A percentile compares a stretch with the other conserved stretches of the same genome.
phyloP scores from a whole-genome alignment of 92 coral and sea anemone genomes.

The Umimayanthus kanabou region DNA sequence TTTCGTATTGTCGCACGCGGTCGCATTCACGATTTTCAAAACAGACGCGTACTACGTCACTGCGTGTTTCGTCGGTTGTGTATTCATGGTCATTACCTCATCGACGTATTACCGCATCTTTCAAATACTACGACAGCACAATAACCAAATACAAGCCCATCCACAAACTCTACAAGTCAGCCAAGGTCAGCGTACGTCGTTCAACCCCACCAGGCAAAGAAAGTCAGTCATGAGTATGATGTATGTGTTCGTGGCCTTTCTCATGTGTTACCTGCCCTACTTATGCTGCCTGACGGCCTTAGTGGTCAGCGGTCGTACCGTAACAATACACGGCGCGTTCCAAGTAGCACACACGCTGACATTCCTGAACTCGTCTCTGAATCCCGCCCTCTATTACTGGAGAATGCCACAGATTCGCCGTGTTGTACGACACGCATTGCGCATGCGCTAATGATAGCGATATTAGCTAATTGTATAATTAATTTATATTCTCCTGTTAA shows the following conservation, averaged over 20 bases:
- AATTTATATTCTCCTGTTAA: too few species aligned
- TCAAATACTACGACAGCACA: neutral
- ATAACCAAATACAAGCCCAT: neutral
- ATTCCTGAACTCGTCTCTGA: neutral
- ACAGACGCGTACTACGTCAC: neutral
- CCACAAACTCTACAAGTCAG: too few species aligned
- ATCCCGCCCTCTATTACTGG: constrained; percentile 30
- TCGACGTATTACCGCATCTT: constrained; percentile 9
- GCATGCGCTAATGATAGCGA: constrained; percentile 2
- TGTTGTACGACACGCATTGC: neutral
- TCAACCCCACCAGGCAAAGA: neutral
- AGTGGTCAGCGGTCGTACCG: constrained; percentile 3
- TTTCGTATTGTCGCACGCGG: neutral
- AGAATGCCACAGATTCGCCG: constrained; percentile 21
- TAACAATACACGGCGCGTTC: constrained; percentile 13
- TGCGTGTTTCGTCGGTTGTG: constrained; percentile 3
- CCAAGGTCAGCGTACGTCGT: neutral
- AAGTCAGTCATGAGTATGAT: constrained; percentile 15
- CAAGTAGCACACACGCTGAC: constrained; percentile 5
- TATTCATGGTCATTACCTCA: constrained; percentile 3
- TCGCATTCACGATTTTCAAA: constrained; percentile 14
- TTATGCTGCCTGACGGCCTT: constrained; percentile 2
- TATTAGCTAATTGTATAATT: neutral
- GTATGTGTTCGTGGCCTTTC: neutral
- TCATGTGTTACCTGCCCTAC: constrained; percentile 4